Percentiles rank a stretch among this genome's conserved stretches.
Evolutionary conservation across 2,113 vertebrate species (phyloP).

Genomic region (Numenius arquata): DNA sequence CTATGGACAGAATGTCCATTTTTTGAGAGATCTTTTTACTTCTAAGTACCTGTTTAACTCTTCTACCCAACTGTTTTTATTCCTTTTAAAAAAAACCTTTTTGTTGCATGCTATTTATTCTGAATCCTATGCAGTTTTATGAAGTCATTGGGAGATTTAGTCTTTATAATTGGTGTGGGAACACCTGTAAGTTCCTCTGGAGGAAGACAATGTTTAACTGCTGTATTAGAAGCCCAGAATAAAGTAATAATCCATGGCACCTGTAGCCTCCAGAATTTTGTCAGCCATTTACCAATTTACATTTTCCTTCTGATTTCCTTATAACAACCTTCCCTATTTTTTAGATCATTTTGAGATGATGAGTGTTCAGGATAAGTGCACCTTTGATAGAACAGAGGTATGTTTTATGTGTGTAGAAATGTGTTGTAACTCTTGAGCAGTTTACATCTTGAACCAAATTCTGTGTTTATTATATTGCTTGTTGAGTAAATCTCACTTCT

Average conservation of each 20-base stretch:
- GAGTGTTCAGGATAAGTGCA: neutral
- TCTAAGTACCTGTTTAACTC: neutral
- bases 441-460: neutral
- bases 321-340: neutral
- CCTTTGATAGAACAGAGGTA: neutral
- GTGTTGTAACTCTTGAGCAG: neutral
- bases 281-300: neutral
- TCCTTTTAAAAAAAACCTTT: neutral
- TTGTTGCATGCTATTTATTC: neutral
- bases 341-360: neutral
- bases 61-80: neutral
- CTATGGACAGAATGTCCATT: neutral
- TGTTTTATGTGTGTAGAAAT: neutral
- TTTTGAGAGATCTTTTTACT: neutral
- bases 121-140: neutral
- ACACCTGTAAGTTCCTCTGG: neutral
- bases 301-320: neutral
- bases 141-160: neutral
- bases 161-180: neutral
- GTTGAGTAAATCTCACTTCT: neutral
- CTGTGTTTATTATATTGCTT: neutral
- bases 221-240: neutral
- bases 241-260: neutral
- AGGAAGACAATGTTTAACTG: neutral
- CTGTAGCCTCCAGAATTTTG: neutral